Base-by-base conservation (phyloP, 2,888 invertebrate genomes). In the Polietes domitor region DNA sequence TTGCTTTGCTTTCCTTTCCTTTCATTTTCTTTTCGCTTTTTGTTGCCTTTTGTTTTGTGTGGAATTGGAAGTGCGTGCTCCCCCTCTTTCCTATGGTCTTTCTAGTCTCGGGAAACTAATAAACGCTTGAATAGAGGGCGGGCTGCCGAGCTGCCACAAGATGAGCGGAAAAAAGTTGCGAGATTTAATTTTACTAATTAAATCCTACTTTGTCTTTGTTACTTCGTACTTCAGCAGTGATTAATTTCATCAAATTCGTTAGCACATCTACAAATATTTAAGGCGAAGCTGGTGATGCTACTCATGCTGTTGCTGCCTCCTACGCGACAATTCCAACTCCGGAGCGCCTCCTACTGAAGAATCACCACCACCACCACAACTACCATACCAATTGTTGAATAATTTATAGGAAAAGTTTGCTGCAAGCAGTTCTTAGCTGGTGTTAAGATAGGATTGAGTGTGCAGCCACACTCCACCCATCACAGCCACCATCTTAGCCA, bases 131-230 rank as follows among this genome's bases (percentile, higher is more conserved):
- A 76, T 68, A 68, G 37, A 77, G 17, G 55, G 73, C 10, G 21
- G 43, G 65, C 63, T 50, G 3, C 3, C 24, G 9, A 21, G 47
- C 47, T n/a, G n/a, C 15, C 15, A 37, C 37, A 37, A 47, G 28
- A 28, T 24, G 15, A 47, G 10, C 58, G 50, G 43, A 43, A 72
- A 85, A 81, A 77, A 74, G 70, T 79, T 81, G 63, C 50, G 50
- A 77, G 79, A 85, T 85, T 83, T 85, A 83, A 85, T 85, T 83
- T 83, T 74, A 73, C 83, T 83, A 83, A 83, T 85, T 85, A 85
- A 83, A 81, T 84, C 84, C 50, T 73, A 84, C 84, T 84, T 81
- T 84, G 78, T 79, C 81, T 81, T 65, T 84, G 78, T 81, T 80
- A 43, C 68, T 68, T 83, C 63, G 75, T 75, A 78, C 50, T 76